Evolutionary conservation across 2,888 invertebrate genomes (phyloP), one percentile per base, ranked within the genome.

Genomic region (Tineola bisselliella): DNA sequence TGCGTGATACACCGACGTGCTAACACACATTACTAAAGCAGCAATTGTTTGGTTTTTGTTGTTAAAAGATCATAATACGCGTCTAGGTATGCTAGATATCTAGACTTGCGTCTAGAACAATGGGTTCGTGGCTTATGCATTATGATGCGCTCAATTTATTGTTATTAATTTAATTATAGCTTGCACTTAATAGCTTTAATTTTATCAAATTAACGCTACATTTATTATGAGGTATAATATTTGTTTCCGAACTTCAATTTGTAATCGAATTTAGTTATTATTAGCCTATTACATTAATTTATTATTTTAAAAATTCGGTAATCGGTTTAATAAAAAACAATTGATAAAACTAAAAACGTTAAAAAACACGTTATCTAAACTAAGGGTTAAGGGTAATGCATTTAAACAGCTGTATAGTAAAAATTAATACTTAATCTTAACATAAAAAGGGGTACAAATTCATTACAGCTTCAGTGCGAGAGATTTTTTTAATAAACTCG

Each of bases 401-500:
- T 48, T 17, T 10, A 48, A 48, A 48, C 17, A 48, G 10, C 38
- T 38, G 38, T 38, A 38, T 38, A 38, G 38, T 38, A n/a, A 48
- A 48, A 48, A 48, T 48, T 48, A 48, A 48, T 54, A 54, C 19
- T 25, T 54, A 54, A 54, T 54, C 54, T 25, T 54, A 3, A n/a
- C 54, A 25, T n/a, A 25, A 15, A 38, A 65, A 62, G 63, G 66
- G 68, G 67, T 64, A 65, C 65, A 65, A 67, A 68, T 66, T 72
- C 68, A 68, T 69, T 69, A 69, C 66, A 13, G 52, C 13, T 48
- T 30, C 43, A 54, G 17, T 33, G 60, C 44, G 60, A 60, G 59
- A 19, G 60, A 30, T 52, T 60, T 61, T 69, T 68, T 73, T 77
- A 81, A 77, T 81, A 77, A 79, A 73, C 66, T 64, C 33, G 64